Evolutionary conservation across 1,140 invertebrate genomes (phyloP).

Genomic region (Polypedilum vanderplanki): DNA sequence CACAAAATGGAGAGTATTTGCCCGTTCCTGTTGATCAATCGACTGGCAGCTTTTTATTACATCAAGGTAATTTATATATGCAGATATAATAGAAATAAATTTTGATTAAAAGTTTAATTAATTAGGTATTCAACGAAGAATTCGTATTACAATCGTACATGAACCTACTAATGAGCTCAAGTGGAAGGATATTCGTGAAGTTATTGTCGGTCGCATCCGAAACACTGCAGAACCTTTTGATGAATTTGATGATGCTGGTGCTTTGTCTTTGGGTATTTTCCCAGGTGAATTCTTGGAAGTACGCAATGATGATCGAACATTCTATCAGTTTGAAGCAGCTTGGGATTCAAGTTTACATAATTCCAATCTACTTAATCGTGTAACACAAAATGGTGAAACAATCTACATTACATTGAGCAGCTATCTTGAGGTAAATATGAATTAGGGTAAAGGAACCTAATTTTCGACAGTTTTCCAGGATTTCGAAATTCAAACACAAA

Average conservation of each 20-base stretch:
- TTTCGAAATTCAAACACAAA: no score
- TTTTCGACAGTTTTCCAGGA: no score
- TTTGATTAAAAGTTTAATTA: not conserved
- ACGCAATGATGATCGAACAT: conserved; percentile 76
- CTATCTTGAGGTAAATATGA: conserved; percentile 88
- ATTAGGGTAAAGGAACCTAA: no score
- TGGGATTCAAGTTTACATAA: conserved; percentile 99
- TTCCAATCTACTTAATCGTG: conserved; percentile 87
- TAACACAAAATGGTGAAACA: conserved; percentile 92
- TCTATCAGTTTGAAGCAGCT: conserved; percentile 88
- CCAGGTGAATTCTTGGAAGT: conserved; percentile 91
- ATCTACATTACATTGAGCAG: conserved; percentile 98
- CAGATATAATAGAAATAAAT: not conserved
- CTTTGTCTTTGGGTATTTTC: conserved; percentile 91
- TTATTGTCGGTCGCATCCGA: conserved; percentile 89
- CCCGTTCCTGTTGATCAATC: conserved; percentile 94
- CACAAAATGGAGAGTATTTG: conserved; percentile 94
- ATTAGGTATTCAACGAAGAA: conserved; percentile 80
- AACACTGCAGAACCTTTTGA: conserved; percentile 83
- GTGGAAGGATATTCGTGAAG: conserved; percentile 88
- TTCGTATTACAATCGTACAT: conserved; percentile 95
- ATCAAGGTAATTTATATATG: conserved; percentile 57
- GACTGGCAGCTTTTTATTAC: conserved; percentile 88
- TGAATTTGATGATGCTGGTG: conserved; percentile 77
- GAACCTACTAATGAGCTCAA: conserved; percentile 84